A percentile compares a stretch with the other conserved stretches of the same genome.
Evolutionary conservation across 2,113 vertebrate species (phyloP).

Genomic region (Fregetta grallaria): DNA sequence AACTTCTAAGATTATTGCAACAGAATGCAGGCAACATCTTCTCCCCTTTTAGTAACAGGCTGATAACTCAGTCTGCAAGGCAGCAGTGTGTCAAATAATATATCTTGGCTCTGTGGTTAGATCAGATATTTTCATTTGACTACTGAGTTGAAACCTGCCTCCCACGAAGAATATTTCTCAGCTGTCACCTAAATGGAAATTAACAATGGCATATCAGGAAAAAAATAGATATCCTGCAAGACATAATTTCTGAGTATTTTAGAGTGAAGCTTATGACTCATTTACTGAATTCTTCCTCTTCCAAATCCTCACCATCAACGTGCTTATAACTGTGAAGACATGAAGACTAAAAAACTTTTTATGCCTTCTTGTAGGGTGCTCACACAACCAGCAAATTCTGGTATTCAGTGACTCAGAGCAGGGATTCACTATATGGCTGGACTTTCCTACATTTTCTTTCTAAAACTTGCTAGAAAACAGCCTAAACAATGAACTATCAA

Average conservation of each 20-base stretch:
- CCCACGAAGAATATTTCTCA: not conserved
- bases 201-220: not conserved
- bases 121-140: not conserved
- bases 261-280: not conserved
- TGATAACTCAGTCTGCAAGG: not conserved
- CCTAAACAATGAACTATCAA: not conserved
- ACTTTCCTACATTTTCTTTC: not conserved
- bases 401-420: not conserved
- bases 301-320: not conserved
- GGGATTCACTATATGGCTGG: not conserved
- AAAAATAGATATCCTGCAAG: not conserved
- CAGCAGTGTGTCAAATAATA: not conserved
- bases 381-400: not conserved
- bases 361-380: not conserved
- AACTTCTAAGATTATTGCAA: not conserved
- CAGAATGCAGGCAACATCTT: not conserved
- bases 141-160: not conserved
- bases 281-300: not conserved
- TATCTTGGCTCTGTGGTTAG: not conserved
- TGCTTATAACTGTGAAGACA: not conserved
- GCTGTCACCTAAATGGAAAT: not conserved
- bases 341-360: not conserved
- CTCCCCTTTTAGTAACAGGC: not conserved
- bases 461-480: not conserved
- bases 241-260: not conserved